Evolutionary conservation across 2,113 vertebrate species (phyloP).

Genomic region (Oryctolagus cuniculus): DNA sequence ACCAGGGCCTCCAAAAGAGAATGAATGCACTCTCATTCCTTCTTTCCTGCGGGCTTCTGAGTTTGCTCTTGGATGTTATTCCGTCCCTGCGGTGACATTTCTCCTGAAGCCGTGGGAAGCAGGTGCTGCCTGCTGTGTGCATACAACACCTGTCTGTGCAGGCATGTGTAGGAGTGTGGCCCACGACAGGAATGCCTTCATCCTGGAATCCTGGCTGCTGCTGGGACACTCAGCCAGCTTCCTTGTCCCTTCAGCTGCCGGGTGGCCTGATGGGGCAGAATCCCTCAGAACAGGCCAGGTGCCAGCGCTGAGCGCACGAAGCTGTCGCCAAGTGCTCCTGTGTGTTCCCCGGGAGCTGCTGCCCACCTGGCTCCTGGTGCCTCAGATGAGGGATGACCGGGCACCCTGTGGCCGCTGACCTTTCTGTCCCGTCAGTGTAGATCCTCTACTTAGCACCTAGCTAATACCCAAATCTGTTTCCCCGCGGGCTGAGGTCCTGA

Average conservation of each 20-base stretch:
- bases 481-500: background rate
- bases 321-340: background rate
- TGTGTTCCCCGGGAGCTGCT: slow-evolving; percentile 40
- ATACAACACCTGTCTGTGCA: background rate
- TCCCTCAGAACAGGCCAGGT: slow-evolving; percentile 71
- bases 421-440: background rate
- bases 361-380: background rate
- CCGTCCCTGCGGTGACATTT: slow-evolving; percentile 32
- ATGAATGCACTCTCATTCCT: background rate
- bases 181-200: slow-evolving; percentile 45
- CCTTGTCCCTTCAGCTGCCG: slow-evolving; percentile 31
- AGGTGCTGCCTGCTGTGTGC: background rate
- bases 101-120: slow-evolving; percentile 32
- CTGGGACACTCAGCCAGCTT: slow-evolving; percentile 48
- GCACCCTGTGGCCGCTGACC: background rate
- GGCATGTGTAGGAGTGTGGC: slow-evolving; percentile 33
- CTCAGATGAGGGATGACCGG: slow-evolving; percentile 21
- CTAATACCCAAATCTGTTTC: slow-evolving; percentile 32
- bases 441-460: slow-evolving; percentile 63
- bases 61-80: background rate
- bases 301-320: background rate
- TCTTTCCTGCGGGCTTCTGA: slow-evolving; percentile 52
- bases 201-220: slow-evolving; percentile 28
- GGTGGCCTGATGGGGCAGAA: slow-evolving; percentile 72
- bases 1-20: background rate